These are phyloP conservation scores for Vultur gryphus DNA, from an alignment of 2,797 vertebrate genomes.

Conservation along the genomic window DNA sequence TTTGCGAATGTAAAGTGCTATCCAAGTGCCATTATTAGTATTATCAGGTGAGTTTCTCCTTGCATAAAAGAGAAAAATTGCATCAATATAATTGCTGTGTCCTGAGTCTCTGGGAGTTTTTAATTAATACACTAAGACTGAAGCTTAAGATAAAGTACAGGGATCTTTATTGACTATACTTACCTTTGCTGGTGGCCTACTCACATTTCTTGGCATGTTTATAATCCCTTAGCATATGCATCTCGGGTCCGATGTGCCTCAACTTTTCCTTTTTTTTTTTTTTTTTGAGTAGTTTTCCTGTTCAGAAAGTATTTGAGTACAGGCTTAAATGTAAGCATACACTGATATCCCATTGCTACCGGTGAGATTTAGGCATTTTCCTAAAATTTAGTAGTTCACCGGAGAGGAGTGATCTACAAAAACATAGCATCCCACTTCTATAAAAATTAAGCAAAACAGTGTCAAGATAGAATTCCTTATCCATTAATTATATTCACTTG, in stretches of 20 bases:
- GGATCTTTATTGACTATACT: background rate
- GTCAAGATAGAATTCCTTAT: background rate
- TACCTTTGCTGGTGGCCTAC: background rate
- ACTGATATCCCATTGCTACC: background rate
- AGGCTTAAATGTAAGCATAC: background rate
- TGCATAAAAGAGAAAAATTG: constrained; percentile 53
- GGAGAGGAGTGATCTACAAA: background rate
- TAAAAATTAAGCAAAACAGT: background rate
- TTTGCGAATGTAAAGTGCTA: background rate
- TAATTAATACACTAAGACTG: constrained; percentile 22
- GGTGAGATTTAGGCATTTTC: background rate
- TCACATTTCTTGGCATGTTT: background rate
- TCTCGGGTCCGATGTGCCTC: background rate
- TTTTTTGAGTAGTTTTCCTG: background rate
- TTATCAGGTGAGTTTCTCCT: constrained; percentile 32
- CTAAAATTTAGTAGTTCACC: background rate
- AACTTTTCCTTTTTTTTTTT: background rate
- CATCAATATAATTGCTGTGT: constrained; percentile 28
- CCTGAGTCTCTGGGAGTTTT: constrained; percentile 8
- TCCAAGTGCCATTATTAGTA: background rate
- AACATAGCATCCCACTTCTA: rapidly evolving
- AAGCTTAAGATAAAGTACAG: background rate
- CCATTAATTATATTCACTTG: background rate
- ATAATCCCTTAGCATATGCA: background rate
- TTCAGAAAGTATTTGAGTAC: background rate